Conservation (phyloP, 2,113 vertebrate species). For the Xiphias gladius region DNA sequence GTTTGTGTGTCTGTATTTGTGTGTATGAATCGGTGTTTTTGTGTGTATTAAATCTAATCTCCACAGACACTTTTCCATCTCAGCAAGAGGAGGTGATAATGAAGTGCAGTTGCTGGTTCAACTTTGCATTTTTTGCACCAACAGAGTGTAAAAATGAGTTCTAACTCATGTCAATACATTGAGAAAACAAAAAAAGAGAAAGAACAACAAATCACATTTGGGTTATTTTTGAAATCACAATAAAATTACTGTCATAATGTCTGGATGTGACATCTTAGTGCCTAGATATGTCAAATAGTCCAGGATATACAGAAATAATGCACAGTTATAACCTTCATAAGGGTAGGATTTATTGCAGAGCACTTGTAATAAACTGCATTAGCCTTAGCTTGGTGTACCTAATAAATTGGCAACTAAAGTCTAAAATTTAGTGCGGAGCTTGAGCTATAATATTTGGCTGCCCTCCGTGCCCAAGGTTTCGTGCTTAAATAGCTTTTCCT, state of each 20-base stretch:
- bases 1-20: conserved; percentile 33
- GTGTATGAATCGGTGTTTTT: conserved; percentile 9
- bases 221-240: background rate
- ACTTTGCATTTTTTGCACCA: conserved; percentile 22
- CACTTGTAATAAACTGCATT: conserved; percentile 13
- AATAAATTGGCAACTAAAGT: conserved; percentile 23
- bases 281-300: background rate
- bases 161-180: background rate
- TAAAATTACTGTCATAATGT: background rate
- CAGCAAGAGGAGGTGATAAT: conserved; percentile 4
- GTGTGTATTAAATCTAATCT: conserved; percentile 32
- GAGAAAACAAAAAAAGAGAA: background rate
- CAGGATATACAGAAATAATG: background rate
- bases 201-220: background rate
- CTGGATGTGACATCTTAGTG: background rate
- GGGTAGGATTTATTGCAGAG: background rate
- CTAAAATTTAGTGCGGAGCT: conserved; percentile 51
- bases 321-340: background rate
- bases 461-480: conserved; percentile 50
- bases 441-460: conserved; percentile 60
- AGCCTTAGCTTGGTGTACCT: conserved; percentile 20
- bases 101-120: conserved; percentile 22
- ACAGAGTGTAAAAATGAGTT: background rate
- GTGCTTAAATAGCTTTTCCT: conserved; percentile 62
- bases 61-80: conserved; percentile 24